phyloP scores from a whole-genome alignment of 2,797 vertebrate species.

The Artibeus jamaicensis region DNA sequence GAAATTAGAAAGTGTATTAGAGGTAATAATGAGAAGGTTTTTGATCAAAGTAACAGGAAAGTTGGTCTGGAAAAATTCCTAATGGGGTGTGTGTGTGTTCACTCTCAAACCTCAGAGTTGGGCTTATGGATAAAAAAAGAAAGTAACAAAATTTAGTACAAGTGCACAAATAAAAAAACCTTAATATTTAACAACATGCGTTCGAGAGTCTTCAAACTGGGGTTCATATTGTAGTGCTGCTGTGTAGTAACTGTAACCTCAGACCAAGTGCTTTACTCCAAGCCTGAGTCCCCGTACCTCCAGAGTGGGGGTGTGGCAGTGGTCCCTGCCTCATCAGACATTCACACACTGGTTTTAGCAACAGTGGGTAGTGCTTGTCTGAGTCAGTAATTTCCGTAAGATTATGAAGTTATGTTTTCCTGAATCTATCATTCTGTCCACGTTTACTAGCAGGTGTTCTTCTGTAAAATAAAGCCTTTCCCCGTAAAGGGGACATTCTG shows the following conservation, averaged over 20 bases:
- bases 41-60: neutral
- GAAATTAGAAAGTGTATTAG: neutral
- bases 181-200: neutral
- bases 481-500: neutral
- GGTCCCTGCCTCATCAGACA: neutral
- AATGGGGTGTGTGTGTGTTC: neutral
- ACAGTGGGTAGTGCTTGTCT: neutral
- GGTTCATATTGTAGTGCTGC: neutral
- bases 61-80: neutral
- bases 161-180: neutral
- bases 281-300: neutral
- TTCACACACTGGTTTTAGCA: neutral
- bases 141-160: neutral
- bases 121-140: neutral
- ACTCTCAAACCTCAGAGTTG: neutral
- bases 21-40: neutral
- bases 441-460: neutral
- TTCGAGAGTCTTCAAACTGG: neutral
- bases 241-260: neutral
- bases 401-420: neutral
- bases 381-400: neutral
- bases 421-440: neutral
- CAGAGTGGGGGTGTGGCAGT: neutral
- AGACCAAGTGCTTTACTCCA: neutral
- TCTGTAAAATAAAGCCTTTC: neutral